Conservation (phyloP, 23 tunicate species). For the Clavelina lepadiformis region DNA sequence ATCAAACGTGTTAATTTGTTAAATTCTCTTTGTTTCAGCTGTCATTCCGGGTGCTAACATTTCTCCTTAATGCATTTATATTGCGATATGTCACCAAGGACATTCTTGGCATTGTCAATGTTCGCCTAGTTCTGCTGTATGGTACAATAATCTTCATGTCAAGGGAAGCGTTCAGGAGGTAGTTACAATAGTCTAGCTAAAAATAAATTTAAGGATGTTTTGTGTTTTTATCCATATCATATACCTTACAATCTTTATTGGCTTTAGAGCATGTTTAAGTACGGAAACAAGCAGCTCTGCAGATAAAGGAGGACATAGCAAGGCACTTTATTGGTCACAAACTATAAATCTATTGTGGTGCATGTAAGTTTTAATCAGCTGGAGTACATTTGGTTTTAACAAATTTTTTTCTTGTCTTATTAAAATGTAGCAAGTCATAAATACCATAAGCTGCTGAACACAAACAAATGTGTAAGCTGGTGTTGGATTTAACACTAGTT, state of each 20-base stretch:
- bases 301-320: not conserved
- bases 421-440: too few relatives aligned
- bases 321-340: slow-evolving; percentile 34
- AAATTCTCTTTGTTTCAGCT: slow-evolving; percentile 34
- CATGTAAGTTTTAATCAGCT: too few relatives aligned
- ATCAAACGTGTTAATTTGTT: too few relatives aligned
- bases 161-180: slow-evolving; percentile 94
- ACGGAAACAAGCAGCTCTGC: slow-evolving; percentile 16
- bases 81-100: slow-evolving; percentile 70
- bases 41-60: slow-evolving; percentile 76
- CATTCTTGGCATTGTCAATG: slow-evolving; percentile 85
- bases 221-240: not conserved
- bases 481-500: too few relatives aligned
- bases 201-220: not conserved
- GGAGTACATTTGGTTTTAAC: too few relatives aligned
- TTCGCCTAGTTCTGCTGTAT: slow-evolving; percentile 64
- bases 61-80: slow-evolving; percentile 71
- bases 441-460: not conserved
- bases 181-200: not conserved
- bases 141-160: slow-evolving; percentile 78
- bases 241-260: not conserved
- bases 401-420: too few relatives aligned
- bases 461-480: not conserved
- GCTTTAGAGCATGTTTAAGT: slow-evolving; percentile 75
- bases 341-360: slow-evolving; percentile 80